Evolutionary conservation across 2,797 vertebrate genomes (phyloP), one percentile per base, ranked within the genome.

Genomic region (Vespertilio murinus): DNA sequence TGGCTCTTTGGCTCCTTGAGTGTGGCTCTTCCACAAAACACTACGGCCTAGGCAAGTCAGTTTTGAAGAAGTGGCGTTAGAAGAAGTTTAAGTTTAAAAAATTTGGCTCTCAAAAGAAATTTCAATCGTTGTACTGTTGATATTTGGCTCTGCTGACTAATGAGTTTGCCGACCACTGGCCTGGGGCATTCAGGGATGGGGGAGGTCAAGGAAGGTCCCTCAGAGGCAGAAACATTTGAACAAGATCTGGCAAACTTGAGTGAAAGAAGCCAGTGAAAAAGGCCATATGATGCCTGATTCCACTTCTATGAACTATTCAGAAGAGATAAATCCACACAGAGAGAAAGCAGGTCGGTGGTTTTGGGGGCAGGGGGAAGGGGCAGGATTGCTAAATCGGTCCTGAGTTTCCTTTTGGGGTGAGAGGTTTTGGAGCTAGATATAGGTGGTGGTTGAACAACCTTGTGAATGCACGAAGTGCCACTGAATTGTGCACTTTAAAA

Each of bases 211-310:
- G 82, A 75, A 35, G 81, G 17, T 33, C 71, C 28, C n/a, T 49
- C 1, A 5, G 85, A 74, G n/a, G 25, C 73, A 25, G 33, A 30
- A 30, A 88, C 65, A 56, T 88, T 87, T 88, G 64, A 90, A 42
- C 40, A 14, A 45, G 70, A 71, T 8, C 70, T 49, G 49, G 86
- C 56, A 90, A 92, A 70, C 56, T 8, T 3, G 25, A 88, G 18
- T 56, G 59, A 80, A 75, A 79, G n/a, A 73, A 67, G 12, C 18
- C 49, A 42, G 25, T 30, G 23, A 47, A 9, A 69, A 88, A 65
- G 56, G 14, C 28, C 18, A 16, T 9, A 5, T 16, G 47, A 22
- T 12, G 11, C 35, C 3, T 30, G 49, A 38, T 35, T 47, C 25
- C 54, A 49, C 42, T 47, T 23, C 17, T 52, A 12, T 1, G 12